Base-by-base conservation (phyloP, 2,888 invertebrate species). In the Parelbella ahira region DNA sequence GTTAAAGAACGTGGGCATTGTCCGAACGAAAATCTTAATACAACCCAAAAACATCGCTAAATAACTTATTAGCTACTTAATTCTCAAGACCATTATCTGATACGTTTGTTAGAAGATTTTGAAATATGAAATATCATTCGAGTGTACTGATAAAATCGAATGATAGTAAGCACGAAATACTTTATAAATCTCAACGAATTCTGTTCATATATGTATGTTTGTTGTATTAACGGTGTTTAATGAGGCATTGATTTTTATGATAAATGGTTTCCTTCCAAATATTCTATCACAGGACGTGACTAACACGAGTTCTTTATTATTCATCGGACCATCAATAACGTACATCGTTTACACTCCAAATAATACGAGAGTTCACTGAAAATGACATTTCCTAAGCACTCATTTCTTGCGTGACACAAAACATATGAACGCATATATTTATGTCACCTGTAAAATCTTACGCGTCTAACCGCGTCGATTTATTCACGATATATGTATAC, bases 371-470 rank as follows among this genome's bases (percentile, higher is more conserved):
- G 45, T 45, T 51, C 48, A 48, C 45, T 20, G 24, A 29, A 46
- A 56, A 54, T 51, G 41, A 51, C 47, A 61, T 59, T 56, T 54
- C 48, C 45, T 44, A 39, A 47, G 39, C 41, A n/a, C 48, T 47
- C 51, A 54, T 51, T 51, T 51, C 45, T 49, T 47, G 47, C 52
- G 47, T 54, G 61, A 54, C 55, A 57, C 50, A 47, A 55, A 49
- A 60, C 56, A 60, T 61, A 64, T 58, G 56, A 49, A 36, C 42
- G 49, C 47, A 54, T 48, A 54, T 55, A 60, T 60, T 53, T 56
- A 54, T 53, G 61, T 54, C 59, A 56, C 60, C 51, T 63, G 59
- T 54, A 56, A 59, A 34, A 61, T 46, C 21, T 53, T 48, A 48
- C 50, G 39, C 51, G 47, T 49, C 45, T 39, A 53, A 48, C 36